A percentile compares a stretch with the other conserved stretches of the same genome.
phyloP scores from a whole-genome alignment of 2,113 vertebrate genomes.

The Dasyprocta punctata region DNA sequence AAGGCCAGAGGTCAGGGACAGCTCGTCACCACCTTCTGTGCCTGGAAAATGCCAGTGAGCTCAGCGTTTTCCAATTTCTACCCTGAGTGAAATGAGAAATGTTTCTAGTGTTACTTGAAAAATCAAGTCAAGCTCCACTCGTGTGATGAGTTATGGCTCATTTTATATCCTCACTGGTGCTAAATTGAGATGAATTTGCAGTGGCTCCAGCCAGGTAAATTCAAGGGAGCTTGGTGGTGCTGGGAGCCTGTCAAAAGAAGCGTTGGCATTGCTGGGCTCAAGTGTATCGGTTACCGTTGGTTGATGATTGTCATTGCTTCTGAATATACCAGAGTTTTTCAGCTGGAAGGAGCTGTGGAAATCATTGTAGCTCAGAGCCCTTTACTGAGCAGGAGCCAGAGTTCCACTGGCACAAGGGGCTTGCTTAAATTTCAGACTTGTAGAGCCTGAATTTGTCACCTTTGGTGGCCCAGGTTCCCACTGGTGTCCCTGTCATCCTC shows the following conservation, averaged over 20 bases:
- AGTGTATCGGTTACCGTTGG: neutral
- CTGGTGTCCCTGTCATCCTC: accelerated
- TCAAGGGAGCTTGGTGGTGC: neutral
- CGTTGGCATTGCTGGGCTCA: neutral
- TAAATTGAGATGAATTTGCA: neutral
- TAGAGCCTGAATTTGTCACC: neutral
- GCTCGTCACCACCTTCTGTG: neutral
- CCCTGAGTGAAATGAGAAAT: slow-evolving; percentile 4
- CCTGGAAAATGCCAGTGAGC: neutral
- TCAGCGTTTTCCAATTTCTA: neutral
- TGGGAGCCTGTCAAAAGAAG: neutral
- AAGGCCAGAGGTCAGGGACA: neutral
- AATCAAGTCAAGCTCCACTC: neutral
- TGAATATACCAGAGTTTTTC: neutral
- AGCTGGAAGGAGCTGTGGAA: neutral
- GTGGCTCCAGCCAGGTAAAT: neutral
- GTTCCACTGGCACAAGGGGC: neutral
- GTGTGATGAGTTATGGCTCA: neutral
- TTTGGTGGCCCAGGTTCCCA: neutral
- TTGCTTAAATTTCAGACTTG: neutral
- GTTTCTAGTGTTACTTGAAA: neutral
- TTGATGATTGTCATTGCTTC: neutral
- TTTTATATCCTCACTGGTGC: neutral
- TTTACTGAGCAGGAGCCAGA: neutral
- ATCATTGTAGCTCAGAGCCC: neutral